Evolutionary conservation across 1,140 invertebrate genomes (phyloP).

Genomic region (Mamestra configurata): DNA sequence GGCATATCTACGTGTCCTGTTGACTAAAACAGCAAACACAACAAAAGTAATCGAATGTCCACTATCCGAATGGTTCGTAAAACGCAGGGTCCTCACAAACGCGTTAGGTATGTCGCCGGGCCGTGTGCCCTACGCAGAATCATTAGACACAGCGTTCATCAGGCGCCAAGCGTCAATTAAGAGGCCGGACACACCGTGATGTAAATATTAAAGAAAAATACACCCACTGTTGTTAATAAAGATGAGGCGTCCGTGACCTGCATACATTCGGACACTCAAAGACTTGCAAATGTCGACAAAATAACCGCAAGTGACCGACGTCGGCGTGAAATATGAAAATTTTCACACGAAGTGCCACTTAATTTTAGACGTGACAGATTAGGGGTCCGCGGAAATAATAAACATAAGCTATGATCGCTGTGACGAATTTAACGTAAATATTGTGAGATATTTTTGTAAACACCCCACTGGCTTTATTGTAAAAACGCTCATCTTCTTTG

Average conservation of each 20-base stretch:
- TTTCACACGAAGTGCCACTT: slow-evolving; percentile 59
- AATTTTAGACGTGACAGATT: slow-evolving; percentile 67
- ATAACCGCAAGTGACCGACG: slow-evolving; percentile 60
- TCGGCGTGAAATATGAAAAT: slow-evolving; percentile 55
- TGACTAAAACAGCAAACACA: not conserved
- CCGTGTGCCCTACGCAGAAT: slow-evolving; percentile 24
- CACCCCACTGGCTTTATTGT: too few relatives aligned
- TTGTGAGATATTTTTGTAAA: too few relatives aligned
- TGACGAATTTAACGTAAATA: not conserved
- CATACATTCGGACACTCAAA: slow-evolving; percentile 61
- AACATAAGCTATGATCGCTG: slow-evolving; percentile 12
- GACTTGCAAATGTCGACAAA: slow-evolving; percentile 67
- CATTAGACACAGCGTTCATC: slow-evolving; percentile 63
- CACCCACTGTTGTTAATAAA: slow-evolving; percentile 62
- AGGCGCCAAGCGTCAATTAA: slow-evolving; percentile 67
- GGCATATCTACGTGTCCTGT: too few relatives aligned
- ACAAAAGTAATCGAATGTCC: not conserved
- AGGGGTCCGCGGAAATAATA: slow-evolving; percentile 38
- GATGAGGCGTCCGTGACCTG: slow-evolving; percentile 61
- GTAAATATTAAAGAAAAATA: slow-evolving; percentile 67
- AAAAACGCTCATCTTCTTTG: too few relatives aligned
- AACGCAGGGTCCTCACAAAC: not conserved
- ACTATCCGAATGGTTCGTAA: not conserved
- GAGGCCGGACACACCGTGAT: slow-evolving; percentile 59
- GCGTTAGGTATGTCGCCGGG: slow-evolving; percentile 20